Conservation (phyloP, 2,113 vertebrate species). For the Isurus oxyrinchus region DNA sequence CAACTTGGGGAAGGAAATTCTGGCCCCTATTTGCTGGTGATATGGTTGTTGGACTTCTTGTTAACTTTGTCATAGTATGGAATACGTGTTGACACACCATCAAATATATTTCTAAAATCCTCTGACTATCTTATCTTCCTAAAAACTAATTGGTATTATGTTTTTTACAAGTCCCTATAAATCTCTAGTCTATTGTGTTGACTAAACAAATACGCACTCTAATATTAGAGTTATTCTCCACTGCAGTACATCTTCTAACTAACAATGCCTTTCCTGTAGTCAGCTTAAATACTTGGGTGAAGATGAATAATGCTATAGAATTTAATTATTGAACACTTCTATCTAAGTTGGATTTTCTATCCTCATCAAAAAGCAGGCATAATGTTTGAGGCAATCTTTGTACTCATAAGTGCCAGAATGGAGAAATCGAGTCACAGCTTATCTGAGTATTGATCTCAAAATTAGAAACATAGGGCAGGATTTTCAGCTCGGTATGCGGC, state of each 20-base stretch:
- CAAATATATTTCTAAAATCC: background rate
- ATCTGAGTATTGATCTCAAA: background rate
- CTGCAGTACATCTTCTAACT: background rate
- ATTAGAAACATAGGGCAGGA: background rate
- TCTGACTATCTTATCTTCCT: background rate
- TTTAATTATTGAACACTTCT: background rate
- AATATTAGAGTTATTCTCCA: background rate
- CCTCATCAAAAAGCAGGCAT: background rate
- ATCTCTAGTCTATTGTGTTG: background rate
- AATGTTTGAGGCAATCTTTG: background rate
- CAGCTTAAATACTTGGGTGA: conserved; percentile 13
- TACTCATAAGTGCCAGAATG: background rate
- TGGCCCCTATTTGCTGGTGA: background rate
- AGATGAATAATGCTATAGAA: background rate
- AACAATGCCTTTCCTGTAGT: background rate
- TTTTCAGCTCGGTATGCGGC: too few relatives aligned
- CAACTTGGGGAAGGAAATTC: too few relatives aligned
- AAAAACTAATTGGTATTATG: background rate
- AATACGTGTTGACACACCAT: background rate
- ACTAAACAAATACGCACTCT: background rate
- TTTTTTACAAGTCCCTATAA: background rate
- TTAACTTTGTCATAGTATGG: background rate
- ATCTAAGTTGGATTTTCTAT: background rate
- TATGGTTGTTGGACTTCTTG: background rate
- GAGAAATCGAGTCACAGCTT: background rate